Percentiles rank a stretch among this genome's conserved stretches.
These are phyloP conservation scores for Myotis pilosus DNA, from an alignment of 2,797 vertebrate species.

Conservation along the genomic window DNA sequence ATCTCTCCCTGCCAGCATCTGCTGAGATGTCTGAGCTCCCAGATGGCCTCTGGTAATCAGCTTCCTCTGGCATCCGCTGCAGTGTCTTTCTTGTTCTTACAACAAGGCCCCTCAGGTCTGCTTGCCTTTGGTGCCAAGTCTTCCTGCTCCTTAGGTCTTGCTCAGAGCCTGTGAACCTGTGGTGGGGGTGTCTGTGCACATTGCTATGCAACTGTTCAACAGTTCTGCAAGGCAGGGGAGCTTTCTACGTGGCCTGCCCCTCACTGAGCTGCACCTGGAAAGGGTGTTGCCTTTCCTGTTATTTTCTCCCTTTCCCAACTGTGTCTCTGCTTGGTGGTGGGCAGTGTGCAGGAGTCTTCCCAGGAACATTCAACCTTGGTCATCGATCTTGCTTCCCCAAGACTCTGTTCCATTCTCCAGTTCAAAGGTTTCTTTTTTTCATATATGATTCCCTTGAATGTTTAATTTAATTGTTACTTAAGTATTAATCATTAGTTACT, in stretches of 20 bases:
- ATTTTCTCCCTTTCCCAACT: neutral
- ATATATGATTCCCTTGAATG: neutral
- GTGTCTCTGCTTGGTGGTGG: neutral
- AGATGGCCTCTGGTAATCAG: neutral
- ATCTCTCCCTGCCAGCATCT: slow-evolving; percentile 5
- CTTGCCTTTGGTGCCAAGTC: neutral
- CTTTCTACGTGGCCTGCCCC: neutral
- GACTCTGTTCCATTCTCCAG: neutral
- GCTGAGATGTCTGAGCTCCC: neutral
- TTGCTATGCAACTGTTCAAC: neutral
- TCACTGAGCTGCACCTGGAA: neutral
- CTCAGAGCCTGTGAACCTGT: neutral
- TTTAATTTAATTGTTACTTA: slow-evolving; percentile 11
- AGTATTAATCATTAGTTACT: neutral
- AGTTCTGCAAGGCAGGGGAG: neutral
- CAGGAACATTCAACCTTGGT: neutral
- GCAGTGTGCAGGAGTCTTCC: neutral
- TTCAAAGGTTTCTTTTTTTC: neutral
- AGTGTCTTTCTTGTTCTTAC: neutral
- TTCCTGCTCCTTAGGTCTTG: neutral
- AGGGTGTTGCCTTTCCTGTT: neutral
- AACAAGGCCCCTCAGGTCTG: neutral
- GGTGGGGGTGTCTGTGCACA: neutral
- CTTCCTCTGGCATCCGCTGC: neutral
- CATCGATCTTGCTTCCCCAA: neutral